phyloP scores from a whole-genome alignment of 1,140 invertebrate species.

The Panagrolaimus sp. region DNA sequence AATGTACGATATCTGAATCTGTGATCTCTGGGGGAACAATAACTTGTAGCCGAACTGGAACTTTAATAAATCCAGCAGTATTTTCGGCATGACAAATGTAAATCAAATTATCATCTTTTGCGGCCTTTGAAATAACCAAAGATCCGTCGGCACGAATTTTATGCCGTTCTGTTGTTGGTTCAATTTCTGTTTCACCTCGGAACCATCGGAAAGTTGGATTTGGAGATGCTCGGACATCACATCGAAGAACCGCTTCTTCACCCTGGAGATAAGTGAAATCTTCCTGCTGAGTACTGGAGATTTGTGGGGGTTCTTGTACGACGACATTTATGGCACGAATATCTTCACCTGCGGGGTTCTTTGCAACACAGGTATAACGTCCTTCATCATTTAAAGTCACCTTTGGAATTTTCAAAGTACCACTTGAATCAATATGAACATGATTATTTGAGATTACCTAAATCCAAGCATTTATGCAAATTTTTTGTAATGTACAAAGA shows the following conservation, averaged over 20 bases:
- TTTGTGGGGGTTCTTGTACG: background rate
- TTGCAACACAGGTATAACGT: conserved; percentile 74
- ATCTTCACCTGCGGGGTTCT: conserved; percentile 72
- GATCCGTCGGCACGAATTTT: conserved; percentile 30
- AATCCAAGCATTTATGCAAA: too few relatives aligned
- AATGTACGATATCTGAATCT: conserved; percentile 32
- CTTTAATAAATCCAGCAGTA: conserved; percentile 66
- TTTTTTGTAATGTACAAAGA: too few relatives aligned
- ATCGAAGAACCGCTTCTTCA: conserved; percentile 27
- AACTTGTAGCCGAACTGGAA: conserved; percentile 64
- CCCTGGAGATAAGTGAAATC: conserved; percentile 34
- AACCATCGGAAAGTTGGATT: conserved; percentile 31
- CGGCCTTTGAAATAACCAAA: conserved; percentile 71
- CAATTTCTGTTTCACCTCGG: conserved; percentile 27
- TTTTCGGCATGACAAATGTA: conserved; percentile 67
- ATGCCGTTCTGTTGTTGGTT: conserved; percentile 20
- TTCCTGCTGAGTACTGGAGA: background rate
- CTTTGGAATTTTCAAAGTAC: background rate
- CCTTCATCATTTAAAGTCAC: conserved; percentile 60
- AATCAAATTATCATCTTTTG: conserved; percentile 62
- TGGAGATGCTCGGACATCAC: conserved; percentile 34
- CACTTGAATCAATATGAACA: conserved; percentile 6
- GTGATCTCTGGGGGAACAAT: conserved; percentile 46
- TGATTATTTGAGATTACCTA: background rate
- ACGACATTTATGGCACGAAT: conserved; percentile 17